Conservation (phyloP, 1,140 invertebrate genomes). For the Euborellia annulipes region DNA sequence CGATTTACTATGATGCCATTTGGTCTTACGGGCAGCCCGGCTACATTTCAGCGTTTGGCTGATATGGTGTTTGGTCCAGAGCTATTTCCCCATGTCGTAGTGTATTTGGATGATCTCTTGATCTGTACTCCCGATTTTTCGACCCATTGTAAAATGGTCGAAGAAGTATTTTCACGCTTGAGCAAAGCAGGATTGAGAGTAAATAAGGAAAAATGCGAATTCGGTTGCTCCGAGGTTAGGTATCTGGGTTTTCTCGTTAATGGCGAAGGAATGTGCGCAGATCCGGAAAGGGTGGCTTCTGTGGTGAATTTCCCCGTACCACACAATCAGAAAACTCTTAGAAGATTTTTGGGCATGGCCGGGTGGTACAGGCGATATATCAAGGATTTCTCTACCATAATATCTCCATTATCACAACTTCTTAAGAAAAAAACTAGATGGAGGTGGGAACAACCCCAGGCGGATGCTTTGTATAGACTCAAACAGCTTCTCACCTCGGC, state of each 20-base stretch:
- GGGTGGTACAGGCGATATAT: constrained; percentile 26
- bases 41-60: constrained; percentile 22
- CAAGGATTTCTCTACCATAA: constrained; percentile 16
- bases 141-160: not conserved
- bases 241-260: constrained; percentile 27
- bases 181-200: constrained; percentile 6
- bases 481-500: constrained; percentile 16
- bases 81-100: not conserved
- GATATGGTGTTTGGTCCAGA: constrained; percentile 14
- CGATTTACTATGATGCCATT: constrained; percentile 29
- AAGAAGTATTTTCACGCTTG: constrained; percentile 1
- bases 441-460: constrained; percentile 14
- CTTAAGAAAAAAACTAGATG: constrained; percentile 17
- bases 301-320: constrained; percentile 22
- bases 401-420: constrained; percentile 20
- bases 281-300: constrained; percentile 22
- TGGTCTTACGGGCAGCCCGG: constrained; percentile 25
- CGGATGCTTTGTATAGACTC: constrained; percentile 15
- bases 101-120: constrained; percentile 10
- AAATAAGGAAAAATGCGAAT: constrained; percentile 18
- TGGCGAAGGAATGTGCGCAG: constrained; percentile 19
- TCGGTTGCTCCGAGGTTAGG: constrained; percentile 13
- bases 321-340: constrained; percentile 18
- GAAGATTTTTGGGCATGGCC: constrained; percentile 22
- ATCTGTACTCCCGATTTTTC: constrained; percentile 3